Evolutionary conservation across 2,888 invertebrate species (phyloP).

Genomic region (Zeuzera pyrina): DNA sequence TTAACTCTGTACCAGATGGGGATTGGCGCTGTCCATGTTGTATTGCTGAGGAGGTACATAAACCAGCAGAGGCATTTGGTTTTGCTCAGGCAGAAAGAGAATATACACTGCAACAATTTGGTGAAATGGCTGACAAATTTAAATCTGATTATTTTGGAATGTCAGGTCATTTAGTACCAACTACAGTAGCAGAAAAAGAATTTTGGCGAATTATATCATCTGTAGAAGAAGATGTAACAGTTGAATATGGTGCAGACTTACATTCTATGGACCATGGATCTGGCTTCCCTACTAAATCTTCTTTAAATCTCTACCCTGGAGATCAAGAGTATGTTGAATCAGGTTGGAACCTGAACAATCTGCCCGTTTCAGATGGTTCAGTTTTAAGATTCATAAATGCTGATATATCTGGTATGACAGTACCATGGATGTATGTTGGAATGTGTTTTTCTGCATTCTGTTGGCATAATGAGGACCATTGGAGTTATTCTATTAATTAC

Average conservation of each 20-base stretch:
- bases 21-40: constrained; percentile 84
- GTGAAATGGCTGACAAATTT: constrained; percentile 85
- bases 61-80: constrained; percentile 81
- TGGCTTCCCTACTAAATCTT: constrained; percentile 80
- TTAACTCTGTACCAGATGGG: constrained; percentile 78
- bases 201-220: constrained; percentile 84
- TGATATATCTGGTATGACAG: constrained; percentile 81
- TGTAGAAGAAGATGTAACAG: constrained; percentile 81
- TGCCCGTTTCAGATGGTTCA: constrained; percentile 80
- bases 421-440: constrained; percentile 89
- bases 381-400: constrained; percentile 82
- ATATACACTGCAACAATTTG: constrained; percentile 82
- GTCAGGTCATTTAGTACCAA: constrained; percentile 77
- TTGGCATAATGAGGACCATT: constrained; percentile 90
- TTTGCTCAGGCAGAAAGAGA: constrained; percentile 82
- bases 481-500: constrained; percentile 88
- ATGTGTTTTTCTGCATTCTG: constrained; percentile 89
- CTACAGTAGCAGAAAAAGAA: constrained; percentile 78
- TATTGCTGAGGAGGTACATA: constrained; percentile 76
- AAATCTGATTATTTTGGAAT: constrained; percentile 83
- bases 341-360: constrained; percentile 85
- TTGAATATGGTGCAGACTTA: constrained; percentile 86
- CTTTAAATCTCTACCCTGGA: constrained; percentile 72
- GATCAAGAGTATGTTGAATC: constrained; percentile 78
- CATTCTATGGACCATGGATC: constrained; percentile 84